Conservation (phyloP, 2,888 invertebrate species). For the Nemurella pictetii region DNA sequence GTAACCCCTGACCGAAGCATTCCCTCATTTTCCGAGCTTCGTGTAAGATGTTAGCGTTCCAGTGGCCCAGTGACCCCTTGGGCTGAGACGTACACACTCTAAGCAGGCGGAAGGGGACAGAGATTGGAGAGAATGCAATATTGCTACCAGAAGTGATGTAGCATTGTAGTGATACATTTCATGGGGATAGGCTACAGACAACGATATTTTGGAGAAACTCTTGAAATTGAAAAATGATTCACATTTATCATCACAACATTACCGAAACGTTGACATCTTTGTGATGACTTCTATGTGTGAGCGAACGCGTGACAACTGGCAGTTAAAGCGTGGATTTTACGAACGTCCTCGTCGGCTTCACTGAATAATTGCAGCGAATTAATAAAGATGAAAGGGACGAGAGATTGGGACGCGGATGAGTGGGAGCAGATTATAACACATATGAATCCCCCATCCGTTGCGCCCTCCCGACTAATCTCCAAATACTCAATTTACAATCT, state of each 20-base stretch:
- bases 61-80: neutral
- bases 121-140: neutral
- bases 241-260: too few relatives aligned
- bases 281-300: too few relatives aligned
- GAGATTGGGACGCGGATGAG: constrained; percentile 2
- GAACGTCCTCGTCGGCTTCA: neutral
- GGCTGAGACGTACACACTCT: neutral
- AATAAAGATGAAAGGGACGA: constrained; percentile 5
- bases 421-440: constrained; percentile 32
- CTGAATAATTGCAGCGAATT: neutral
- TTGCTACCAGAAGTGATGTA: too few relatives aligned
- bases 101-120: neutral
- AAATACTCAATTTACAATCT: constrained; percentile 33
- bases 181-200: neutral
- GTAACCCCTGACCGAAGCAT: neutral
- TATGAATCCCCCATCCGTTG: constrained; percentile 33
- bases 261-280: too few relatives aligned
- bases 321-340: too few relatives aligned
- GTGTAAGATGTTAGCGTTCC: neutral
- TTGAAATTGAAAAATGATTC: neutral
- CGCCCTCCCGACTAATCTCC: constrained; percentile 23
- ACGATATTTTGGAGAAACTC: neutral
- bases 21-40: neutral
- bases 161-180: too few relatives aligned
- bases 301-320: too few relatives aligned